These are phyloP conservation scores for Clitarchus hookeri DNA, from an alignment of 2,888 invertebrate species.

Conservation along the genomic window DNA sequence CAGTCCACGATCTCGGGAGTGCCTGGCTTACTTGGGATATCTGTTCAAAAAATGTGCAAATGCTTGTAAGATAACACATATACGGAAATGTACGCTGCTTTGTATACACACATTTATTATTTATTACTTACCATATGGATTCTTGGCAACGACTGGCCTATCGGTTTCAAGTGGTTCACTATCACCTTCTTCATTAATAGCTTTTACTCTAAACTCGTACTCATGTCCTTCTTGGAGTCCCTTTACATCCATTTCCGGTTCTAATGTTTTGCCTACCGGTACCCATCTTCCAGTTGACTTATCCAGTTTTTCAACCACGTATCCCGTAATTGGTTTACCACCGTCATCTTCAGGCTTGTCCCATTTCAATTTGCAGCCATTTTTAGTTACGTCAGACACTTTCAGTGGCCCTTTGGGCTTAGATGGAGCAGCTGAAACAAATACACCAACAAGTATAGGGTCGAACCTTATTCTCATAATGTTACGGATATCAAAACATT, in stretches of 20 bases:
- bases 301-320: conserved; percentile 93
- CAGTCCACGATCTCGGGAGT: conserved; percentile 86
- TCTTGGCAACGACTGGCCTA: conserved; percentile 86
- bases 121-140: conserved; percentile 79
- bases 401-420: conserved; percentile 89
- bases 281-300: conserved; percentile 91
- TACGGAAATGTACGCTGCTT: no score
- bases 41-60: conserved; percentile 52
- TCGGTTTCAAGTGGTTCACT: conserved; percentile 95
- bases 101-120: neutral
- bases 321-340: conserved; percentile 90
- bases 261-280: conserved; percentile 86
- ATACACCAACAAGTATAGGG: neutral
- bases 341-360: conserved; percentile 94
- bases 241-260: conserved; percentile 84
- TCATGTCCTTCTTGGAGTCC: conserved; percentile 91
- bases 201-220: conserved; percentile 92
- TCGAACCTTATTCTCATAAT: neutral
- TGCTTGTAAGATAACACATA: no score
- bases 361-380: conserved; percentile 89
- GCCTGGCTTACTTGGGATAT: conserved; percentile 84
- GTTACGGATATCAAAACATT: conserved; percentile 20
- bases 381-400: conserved; percentile 86
- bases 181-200: conserved; percentile 93
- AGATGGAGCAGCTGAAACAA: conserved; percentile 69